These are phyloP conservation scores for Aporrectodea caliginosa DNA, from an alignment of 1,140 invertebrate genomes.

Conservation along the genomic window DNA sequence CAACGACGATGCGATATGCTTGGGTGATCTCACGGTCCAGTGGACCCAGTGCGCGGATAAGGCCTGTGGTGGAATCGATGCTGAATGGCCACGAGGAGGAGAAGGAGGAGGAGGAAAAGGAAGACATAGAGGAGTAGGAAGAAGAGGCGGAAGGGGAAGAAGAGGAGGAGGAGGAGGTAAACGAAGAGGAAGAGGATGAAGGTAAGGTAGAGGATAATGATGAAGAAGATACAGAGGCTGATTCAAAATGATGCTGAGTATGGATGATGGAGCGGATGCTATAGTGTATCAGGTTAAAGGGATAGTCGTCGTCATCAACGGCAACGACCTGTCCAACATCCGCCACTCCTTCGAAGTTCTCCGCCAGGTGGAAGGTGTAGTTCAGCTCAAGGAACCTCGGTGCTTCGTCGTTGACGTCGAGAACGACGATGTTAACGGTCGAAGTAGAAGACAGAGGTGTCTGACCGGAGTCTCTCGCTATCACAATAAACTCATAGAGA, in stretches of 20 bases:
- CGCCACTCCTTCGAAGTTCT: neutral
- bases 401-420: neutral
- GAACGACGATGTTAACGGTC: neutral
- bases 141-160: too few species aligned
- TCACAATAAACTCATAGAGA: neutral
- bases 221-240: too few species aligned
- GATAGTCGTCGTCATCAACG: neutral
- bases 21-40: constrained; percentile 12
- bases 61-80: neutral
- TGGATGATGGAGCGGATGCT: too few species aligned
- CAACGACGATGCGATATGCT: neutral
- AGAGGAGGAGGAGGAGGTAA: too few species aligned
- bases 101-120: too few species aligned
- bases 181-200: too few species aligned
- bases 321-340: neutral
- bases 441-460: neutral
- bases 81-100: neutral
- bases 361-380: neutral
- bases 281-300: neutral
- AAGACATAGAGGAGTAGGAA: too few species aligned
- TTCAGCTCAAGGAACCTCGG: neutral
- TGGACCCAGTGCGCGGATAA: neutral
- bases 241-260: too few species aligned
- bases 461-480: neutral
- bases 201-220: too few species aligned